Percentiles rank a stretch among this genome's conserved stretches.
Evolutionary conservation across 2,888 invertebrate genomes (phyloP).

Genomic region (Lepidocyrtinus sp.): DNA sequence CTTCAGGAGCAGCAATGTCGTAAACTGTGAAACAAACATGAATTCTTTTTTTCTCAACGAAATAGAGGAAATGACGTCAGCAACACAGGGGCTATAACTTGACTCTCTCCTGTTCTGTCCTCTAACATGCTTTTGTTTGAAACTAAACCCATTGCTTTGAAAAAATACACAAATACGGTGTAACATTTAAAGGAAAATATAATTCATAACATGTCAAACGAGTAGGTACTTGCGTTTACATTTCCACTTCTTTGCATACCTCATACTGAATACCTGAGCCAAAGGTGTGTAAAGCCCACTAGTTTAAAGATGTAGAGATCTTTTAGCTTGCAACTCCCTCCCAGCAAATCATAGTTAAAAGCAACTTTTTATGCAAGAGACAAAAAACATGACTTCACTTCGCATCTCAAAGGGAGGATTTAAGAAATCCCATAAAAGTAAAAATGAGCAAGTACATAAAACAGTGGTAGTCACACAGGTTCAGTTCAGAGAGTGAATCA

Average conservation of each 20-base stretch:
- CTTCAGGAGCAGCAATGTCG: not conserved
- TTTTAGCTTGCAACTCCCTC: too few species aligned
- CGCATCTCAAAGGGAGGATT: not conserved
- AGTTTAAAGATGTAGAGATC: too few species aligned
- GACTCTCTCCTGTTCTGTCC: not conserved
- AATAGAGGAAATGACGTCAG: slow-evolving; percentile 60
- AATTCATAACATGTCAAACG: not conserved
- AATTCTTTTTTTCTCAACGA: slow-evolving; percentile 46
- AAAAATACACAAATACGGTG: not conserved
- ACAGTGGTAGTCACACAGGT: not conserved
- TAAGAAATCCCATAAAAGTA: not conserved
- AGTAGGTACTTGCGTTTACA: not conserved
- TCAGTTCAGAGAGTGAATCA: not conserved
- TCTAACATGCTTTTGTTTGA: not conserved
- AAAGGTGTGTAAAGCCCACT: not conserved
- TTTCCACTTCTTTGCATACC: not conserved
- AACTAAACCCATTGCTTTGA: not conserved
- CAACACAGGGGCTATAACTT: slow-evolving; percentile 5
- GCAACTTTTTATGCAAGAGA: not conserved
- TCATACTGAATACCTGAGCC: too few species aligned
- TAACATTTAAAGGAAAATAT: slow-evolving; percentile 1
- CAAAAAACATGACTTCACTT: slow-evolving; percentile 6
- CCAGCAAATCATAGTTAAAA: too few species aligned
- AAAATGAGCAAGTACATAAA: not conserved
- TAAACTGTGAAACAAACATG: slow-evolving; percentile 17